These are phyloP conservation scores for Leptinotarsa tumamoca DNA, from an alignment of 2,888 invertebrate genomes.

Conservation along the genomic window DNA sequence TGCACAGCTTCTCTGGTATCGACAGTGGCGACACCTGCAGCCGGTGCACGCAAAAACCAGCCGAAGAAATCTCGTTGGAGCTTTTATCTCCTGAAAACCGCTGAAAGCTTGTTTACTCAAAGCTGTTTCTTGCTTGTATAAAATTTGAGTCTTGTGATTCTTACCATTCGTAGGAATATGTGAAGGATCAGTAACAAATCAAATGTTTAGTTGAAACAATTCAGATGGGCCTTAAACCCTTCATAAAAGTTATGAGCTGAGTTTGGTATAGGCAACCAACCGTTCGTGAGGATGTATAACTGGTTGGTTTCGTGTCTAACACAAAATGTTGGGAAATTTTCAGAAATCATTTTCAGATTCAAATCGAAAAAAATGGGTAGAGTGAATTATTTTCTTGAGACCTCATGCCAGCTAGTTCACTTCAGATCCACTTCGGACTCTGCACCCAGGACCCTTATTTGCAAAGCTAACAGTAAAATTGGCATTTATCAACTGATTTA, in stretches of 20 bases:
- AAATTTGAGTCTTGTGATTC: neutral
- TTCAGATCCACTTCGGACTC: too few relatives aligned
- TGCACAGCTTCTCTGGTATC: constrained; percentile 57
- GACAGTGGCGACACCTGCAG: constrained; percentile 50
- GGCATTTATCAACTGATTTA: too few relatives aligned
- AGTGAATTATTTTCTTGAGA: too few relatives aligned
- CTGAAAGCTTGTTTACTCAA: neutral
- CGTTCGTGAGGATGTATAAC: neutral
- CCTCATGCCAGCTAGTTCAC: too few relatives aligned
- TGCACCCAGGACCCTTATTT: too few relatives aligned
- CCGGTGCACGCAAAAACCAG: constrained; percentile 39
- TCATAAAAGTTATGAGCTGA: neutral
- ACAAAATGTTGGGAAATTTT: neutral
- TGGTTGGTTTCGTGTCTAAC: neutral
- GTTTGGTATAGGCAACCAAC: neutral
- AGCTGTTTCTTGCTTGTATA: neutral
- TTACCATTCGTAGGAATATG: neutral
- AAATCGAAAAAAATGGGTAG: too few relatives aligned
- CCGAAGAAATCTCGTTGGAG: constrained; percentile 37
- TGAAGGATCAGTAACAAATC: neutral
- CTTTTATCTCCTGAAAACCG: constrained; percentile 22
- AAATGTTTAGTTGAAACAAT: neutral
- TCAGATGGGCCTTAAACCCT: neutral
- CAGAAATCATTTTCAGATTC: too few relatives aligned
- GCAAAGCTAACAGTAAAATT: too few relatives aligned